Evolutionary conservation across 2,797 vertebrate genomes (phyloP).

Genomic region (Champsocephalus esox): DNA sequence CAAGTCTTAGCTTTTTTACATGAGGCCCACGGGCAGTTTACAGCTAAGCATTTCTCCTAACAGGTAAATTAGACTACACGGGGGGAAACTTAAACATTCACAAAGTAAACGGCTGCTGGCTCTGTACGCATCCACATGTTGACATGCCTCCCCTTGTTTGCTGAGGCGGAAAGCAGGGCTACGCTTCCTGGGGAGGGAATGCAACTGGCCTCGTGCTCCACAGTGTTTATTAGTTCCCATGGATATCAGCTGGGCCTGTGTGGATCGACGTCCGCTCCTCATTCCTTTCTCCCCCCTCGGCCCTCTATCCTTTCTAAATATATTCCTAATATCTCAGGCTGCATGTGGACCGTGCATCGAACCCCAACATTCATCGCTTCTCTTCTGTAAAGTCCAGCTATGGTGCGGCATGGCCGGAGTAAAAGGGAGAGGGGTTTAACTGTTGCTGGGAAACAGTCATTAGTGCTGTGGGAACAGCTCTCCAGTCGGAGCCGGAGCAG

Average conservation of each 20-base stretch:
- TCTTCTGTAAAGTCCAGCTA: conserved; percentile 7
- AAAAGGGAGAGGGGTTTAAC: conserved; percentile 30
- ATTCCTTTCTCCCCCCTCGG: conserved; percentile 31
- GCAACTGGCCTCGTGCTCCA: conserved; percentile 55
- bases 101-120: conserved; percentile 26
- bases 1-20: background rate
- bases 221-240: conserved; percentile 79
- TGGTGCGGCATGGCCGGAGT: background rate
- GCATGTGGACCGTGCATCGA: background rate
- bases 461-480: conserved; percentile 20
- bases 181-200: conserved; percentile 45
- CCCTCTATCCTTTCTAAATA: conserved; percentile 3
- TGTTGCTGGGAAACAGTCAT: conserved; percentile 20
- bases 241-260: conserved; percentile 66
- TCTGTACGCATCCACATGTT: conserved; percentile 30
- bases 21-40: background rate
- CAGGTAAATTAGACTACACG: conserved; percentile 19
- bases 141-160: conserved; percentile 58
- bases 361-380: background rate
- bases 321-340: conserved; percentile 11
- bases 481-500: conserved; percentile 2
- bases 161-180: conserved; percentile 46
- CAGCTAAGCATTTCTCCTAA: conserved; percentile 10
- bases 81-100: conserved; percentile 30
- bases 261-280: conserved; percentile 38